Percentiles rank a stretch among this genome's conserved stretches.
phyloP scores from a whole-genome alignment of 1,140 invertebrate genomes.

The Phymastichus coffea region DNA sequence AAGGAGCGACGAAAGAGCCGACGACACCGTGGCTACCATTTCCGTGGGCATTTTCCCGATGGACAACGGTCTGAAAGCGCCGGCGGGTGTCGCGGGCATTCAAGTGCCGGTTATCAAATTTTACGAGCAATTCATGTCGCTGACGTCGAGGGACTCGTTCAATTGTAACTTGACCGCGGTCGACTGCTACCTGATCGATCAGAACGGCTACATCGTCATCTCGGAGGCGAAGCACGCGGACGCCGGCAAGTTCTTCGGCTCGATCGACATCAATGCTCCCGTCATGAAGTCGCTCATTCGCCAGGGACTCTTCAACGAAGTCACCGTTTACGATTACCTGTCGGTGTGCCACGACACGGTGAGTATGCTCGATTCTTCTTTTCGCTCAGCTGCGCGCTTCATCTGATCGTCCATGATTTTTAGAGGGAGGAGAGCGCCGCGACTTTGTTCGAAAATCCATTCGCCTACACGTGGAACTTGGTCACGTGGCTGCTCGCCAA shows the following conservation, averaged over 20 bases:
- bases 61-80: constrained; percentile 74
- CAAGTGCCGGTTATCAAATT: constrained; percentile 73
- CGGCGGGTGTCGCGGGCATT: constrained; percentile 85
- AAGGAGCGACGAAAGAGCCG: constrained; percentile 51
- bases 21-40: constrained; percentile 67
- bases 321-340: constrained; percentile 85
- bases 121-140: constrained; percentile 66
- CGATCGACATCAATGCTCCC: constrained; percentile 66
- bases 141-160: constrained; percentile 53
- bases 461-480: constrained; percentile 40
- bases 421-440: too few relatives aligned
- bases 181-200: constrained; percentile 85
- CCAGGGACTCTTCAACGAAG: constrained; percentile 71
- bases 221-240: constrained; percentile 68
- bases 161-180: constrained; percentile 61
- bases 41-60: constrained; percentile 83
- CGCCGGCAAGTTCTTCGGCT: constrained; percentile 83
- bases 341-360: constrained; percentile 65
- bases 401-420: too few relatives aligned
- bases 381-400: too few relatives aligned
- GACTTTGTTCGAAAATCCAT: constrained; percentile 38
- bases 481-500: constrained; percentile 43
- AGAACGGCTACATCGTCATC: constrained; percentile 85
- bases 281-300: constrained; percentile 77
- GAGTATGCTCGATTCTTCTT: constrained; percentile 27